A percentile compares a stretch with the other conserved stretches of the same genome.
Evolutionary conservation across 2,113 vertebrate genomes (phyloP).

Genomic region (Brevimyrus niger): DNA sequence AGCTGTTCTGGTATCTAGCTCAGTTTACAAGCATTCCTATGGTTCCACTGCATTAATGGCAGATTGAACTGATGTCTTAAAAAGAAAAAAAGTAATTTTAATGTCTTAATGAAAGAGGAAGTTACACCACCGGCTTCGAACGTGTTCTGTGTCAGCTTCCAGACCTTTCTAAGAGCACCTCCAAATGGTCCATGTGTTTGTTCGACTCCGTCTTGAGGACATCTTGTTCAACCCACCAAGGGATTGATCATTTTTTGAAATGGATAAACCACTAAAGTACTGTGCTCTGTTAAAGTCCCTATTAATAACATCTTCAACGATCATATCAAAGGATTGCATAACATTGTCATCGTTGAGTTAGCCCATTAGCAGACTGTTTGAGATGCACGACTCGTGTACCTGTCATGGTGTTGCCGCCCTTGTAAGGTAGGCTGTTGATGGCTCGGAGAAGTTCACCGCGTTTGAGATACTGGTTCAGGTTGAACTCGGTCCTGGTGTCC

Average conservation of each 20-base stretch:
- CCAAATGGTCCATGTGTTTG: neutral
- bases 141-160: neutral
- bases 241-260: neutral
- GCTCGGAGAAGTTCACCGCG: slow-evolving; percentile 71
- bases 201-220: neutral
- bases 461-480: slow-evolving; percentile 69
- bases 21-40: neutral
- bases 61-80: neutral
- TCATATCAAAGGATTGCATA: neutral
- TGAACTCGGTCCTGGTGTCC: slow-evolving; percentile 78
- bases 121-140: neutral
- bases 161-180: neutral
- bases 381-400: slow-evolving; percentile 44
- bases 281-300: neutral
- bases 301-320: neutral
- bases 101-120: neutral
- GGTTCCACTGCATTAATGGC: neutral
- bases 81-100: neutral
- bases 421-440: slow-evolving; percentile 76
- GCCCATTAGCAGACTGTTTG: neutral
- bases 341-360: neutral
- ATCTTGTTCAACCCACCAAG: neutral
- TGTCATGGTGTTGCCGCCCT: slow-evolving; percentile 84
- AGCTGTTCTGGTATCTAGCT: neutral
- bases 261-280: neutral